These are phyloP conservation scores for Siniperca knerii DNA, from an alignment of 2,113 vertebrate species.

Conservation along the genomic window DNA sequence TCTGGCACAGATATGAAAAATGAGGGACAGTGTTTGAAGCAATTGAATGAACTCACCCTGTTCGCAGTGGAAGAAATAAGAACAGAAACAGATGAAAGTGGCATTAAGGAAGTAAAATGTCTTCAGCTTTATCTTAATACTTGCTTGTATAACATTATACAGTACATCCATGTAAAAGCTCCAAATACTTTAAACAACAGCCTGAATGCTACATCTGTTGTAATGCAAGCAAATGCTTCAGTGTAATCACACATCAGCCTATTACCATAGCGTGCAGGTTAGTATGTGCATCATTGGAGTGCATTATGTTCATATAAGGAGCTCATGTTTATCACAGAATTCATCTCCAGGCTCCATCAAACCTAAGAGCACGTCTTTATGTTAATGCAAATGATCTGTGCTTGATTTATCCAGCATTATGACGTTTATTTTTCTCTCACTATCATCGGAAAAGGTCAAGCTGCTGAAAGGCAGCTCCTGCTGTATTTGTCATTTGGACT, in stretches of 20 bases:
- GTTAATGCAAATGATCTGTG: constrained; percentile 72
- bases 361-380: constrained; percentile 60
- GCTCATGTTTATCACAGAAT: constrained; percentile 67
- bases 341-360: constrained; percentile 70
- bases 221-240: constrained; percentile 26
- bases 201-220: constrained; percentile 31
- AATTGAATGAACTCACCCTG: constrained; percentile 65
- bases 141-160: constrained; percentile 13
- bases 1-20: constrained; percentile 75
- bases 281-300: constrained; percentile 67
- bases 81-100: constrained; percentile 50
- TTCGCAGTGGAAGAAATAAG: constrained; percentile 42
- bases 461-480: constrained; percentile 59
- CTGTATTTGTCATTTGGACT: constrained; percentile 69
- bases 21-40: constrained; percentile 68
- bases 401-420: constrained; percentile 68
- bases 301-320: constrained; percentile 69
- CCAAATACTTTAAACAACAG: constrained; percentile 20
- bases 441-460: constrained; percentile 77
- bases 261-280: constrained; percentile 58
- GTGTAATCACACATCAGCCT: constrained; percentile 57
- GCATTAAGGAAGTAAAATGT: constrained; percentile 40
- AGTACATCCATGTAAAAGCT: not conserved
- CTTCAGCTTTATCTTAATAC: constrained; percentile 12
- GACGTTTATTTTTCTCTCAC: constrained; percentile 72